phyloP scores from a whole-genome alignment of 2,797 vertebrate species.

The Tragelaphus eurycerus region DNA sequence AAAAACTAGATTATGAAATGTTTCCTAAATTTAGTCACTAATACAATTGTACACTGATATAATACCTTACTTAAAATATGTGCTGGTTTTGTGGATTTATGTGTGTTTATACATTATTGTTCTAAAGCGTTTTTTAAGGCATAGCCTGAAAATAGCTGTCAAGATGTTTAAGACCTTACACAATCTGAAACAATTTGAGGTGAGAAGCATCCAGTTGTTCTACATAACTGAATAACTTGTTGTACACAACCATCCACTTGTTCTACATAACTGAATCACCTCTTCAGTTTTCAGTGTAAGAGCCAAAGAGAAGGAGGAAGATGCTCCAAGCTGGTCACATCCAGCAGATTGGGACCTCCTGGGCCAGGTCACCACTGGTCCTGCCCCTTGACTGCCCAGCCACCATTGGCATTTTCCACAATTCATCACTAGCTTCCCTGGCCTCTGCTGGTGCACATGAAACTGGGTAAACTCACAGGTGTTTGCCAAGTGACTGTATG shows the following conservation, averaged over 20 bases:
- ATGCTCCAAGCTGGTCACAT: accelerated
- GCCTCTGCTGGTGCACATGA: accelerated
- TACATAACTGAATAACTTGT: background rate
- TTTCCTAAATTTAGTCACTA: background rate
- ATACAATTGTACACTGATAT: background rate
- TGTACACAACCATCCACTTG: background rate
- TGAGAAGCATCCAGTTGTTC: background rate
- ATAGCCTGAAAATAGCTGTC: background rate
- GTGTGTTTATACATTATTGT: background rate
- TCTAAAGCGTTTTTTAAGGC: background rate
- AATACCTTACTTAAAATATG: background rate
- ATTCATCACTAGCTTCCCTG: background rate
- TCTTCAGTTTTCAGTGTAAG: background rate
- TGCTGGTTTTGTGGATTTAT: background rate
- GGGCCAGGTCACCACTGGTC: background rate
- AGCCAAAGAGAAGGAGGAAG: background rate
- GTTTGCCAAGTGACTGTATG: background rate
- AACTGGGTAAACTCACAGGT: background rate
- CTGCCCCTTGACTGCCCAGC: too few species aligned
- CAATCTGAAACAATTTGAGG: background rate
- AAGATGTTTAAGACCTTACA: background rate
- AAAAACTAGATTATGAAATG: background rate
- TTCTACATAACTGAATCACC: background rate
- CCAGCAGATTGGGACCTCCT: too few species aligned
- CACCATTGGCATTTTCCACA: accelerated